Percentiles rank a stretch among this genome's conserved stretches.
These are phyloP conservation scores for Coturnix japonica DNA, from an alignment of 2,113 vertebrate genomes.

Conservation along the genomic window DNA sequence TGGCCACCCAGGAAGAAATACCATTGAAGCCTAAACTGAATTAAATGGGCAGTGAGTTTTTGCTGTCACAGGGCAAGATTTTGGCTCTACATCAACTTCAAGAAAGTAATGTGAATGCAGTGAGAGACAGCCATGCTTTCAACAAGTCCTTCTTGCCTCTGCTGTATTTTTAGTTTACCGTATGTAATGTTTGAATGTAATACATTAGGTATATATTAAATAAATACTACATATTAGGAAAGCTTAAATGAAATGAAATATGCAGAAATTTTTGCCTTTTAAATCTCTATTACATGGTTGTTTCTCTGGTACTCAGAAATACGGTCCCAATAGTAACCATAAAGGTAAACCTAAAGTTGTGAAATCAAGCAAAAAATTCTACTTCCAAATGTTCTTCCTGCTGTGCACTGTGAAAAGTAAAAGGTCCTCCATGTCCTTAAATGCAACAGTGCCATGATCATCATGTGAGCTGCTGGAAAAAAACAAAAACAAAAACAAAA, in stretches of 20 bases:
- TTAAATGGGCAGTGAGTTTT: not conserved
- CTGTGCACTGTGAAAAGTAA: not conserved
- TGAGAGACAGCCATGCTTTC: not conserved
- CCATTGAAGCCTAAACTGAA: not conserved
- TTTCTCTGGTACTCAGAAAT: not conserved
- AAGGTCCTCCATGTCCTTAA: not conserved
- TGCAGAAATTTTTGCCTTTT: not conserved
- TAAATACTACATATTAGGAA: not conserved
- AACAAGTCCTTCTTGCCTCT: not conserved
- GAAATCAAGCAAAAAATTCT: not conserved
- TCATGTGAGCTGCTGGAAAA: not conserved
- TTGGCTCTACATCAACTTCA: not conserved
- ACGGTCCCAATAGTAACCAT: not conserved
- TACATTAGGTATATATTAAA: not conserved
- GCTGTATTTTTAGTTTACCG: not conserved
- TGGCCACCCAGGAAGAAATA: not conserved
- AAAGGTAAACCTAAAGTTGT: not conserved
- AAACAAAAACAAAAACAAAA: too few species aligned
- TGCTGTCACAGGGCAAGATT: not conserved
- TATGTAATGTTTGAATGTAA: not conserved
- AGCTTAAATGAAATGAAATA: not conserved
- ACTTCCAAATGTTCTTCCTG: not conserved
- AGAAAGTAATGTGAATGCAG: not conserved
- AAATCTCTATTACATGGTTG: not conserved
- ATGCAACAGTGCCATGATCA: not conserved